Evolutionary conservation across 2,113 vertebrate genomes (phyloP), one percentile per base, ranked within the genome.

Genomic region (Nicator chloris): DNA sequence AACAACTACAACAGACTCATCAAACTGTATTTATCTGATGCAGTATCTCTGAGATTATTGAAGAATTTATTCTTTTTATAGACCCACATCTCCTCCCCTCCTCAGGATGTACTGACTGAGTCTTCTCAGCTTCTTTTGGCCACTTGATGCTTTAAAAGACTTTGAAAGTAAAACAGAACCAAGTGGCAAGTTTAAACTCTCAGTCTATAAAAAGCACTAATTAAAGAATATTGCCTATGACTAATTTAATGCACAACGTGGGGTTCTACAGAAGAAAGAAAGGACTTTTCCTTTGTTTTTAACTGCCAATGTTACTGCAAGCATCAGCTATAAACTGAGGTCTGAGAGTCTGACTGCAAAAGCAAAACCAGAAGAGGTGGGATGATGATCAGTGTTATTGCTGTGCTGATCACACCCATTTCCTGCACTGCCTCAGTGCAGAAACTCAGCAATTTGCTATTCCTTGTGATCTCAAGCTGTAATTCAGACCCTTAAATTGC

Each of bases 181-280:
- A 69, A 77, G 64, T 24, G 21, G 35, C 23, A 82, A 71, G 26
- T 60, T 66, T 50, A 53, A 68, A 65, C 56, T 15, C 30, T 18
- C 27, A 68, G 21, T 35, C 30, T 56, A 24, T 33, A 15, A 22
- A n/a, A 86, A 42, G 33, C 27, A 47, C 27, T 6, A 30, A 60
- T 15, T n/a, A 73, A 76, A 85, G 53, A 44, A 15, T 7, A 39
- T 10, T 33, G 21, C 19, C 35, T 13, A 6, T 35, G 39, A 42
- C 4, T 10, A 64, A 78, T 22, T 54, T 28, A 37, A 54, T n/a
- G 23, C 16, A 71, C 33, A 42, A 14, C 0, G 0, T 39, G 31
- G 10, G 7, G 11, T 54, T 88, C 65, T 68, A 18, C 35, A 90
- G 51, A 50, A 63, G 5, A 82, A 56, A 81, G 5, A 61, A 82